These are phyloP conservation scores for Dyspetes luteomarginatus DNA, from an alignment of 2,888 invertebrate species.

Conservation along the genomic window DNA sequence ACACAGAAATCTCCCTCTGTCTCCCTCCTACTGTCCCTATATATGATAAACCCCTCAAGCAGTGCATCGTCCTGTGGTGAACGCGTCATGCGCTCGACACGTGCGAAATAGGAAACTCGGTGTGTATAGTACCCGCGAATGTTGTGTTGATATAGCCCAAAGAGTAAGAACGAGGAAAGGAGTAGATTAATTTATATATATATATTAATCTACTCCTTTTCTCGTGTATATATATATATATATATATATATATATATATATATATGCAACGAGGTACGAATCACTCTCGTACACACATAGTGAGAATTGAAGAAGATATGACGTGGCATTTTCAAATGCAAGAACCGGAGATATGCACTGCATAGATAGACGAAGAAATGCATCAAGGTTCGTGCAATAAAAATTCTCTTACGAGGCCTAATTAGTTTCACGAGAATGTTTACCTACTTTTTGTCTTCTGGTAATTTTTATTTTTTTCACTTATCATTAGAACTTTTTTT, in stretches of 20 bases:
- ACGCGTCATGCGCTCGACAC: constrained; percentile 46
- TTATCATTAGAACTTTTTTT: too few species aligned
- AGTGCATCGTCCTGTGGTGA: constrained; percentile 49
- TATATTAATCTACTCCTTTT: too few species aligned
- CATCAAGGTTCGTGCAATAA: neutral
- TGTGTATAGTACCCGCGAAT: neutral
- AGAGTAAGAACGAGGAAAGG: neutral
- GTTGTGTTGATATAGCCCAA: neutral
- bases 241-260: neutral
- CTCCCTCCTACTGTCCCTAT: neutral
- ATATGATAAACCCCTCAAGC: neutral
- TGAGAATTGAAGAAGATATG: neutral
- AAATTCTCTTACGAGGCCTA: neutral
- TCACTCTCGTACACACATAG: neutral
- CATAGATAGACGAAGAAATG: neutral
- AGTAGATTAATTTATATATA: neutral
- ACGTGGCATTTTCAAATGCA: constrained; percentile 25
- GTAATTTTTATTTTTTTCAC: too few species aligned
- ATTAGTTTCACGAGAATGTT: too few species aligned
- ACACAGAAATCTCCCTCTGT: neutral
- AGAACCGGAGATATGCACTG: neutral
- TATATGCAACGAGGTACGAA: neutral
- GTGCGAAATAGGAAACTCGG: constrained; percentile 50
- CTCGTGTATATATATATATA: neutral
- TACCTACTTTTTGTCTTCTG: too few species aligned